Evolutionary conservation across 2,113 vertebrate genomes (phyloP).

Genomic region (Dermatemys mawii): DNA sequence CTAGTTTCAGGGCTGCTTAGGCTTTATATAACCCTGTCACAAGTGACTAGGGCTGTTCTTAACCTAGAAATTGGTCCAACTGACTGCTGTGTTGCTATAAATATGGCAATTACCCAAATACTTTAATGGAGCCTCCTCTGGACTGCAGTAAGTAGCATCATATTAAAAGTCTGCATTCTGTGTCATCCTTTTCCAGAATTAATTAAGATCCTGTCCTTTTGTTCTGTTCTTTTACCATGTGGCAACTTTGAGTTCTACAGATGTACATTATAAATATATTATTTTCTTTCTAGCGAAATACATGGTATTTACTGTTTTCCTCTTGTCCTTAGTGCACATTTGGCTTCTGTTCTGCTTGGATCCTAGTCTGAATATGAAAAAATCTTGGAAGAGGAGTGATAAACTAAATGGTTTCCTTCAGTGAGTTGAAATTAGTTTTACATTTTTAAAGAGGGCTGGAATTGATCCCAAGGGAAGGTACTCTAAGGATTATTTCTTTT

Average conservation of each 20-base stretch:
- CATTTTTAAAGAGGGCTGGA: not conserved
- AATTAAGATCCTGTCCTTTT: not conserved
- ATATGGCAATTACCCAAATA: not conserved
- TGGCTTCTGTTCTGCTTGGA: not conserved
- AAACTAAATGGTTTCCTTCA: not conserved
- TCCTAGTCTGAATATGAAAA: not conserved
- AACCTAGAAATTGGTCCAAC: not conserved
- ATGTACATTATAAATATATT: not conserved
- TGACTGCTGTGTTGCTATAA: not conserved
- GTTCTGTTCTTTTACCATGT: not conserved
- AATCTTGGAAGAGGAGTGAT: not conserved
- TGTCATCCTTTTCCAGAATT: not conserved
- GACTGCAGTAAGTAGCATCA: not conserved
- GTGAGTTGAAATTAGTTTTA: conserved; percentile 9
- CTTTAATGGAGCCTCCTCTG: not conserved
- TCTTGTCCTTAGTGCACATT: not conserved
- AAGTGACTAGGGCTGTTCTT: not conserved
- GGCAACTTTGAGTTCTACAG: not conserved
- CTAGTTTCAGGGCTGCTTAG: not conserved
- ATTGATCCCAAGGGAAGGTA: not conserved
- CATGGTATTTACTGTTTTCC: conserved; percentile 3
- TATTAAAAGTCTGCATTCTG: not conserved
- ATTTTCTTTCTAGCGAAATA: not conserved
- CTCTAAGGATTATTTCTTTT: not conserved
- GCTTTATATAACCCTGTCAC: not conserved